Evolutionary conservation across 2,113 vertebrate genomes (phyloP).

Genomic region (Agelaius tricolor): DNA sequence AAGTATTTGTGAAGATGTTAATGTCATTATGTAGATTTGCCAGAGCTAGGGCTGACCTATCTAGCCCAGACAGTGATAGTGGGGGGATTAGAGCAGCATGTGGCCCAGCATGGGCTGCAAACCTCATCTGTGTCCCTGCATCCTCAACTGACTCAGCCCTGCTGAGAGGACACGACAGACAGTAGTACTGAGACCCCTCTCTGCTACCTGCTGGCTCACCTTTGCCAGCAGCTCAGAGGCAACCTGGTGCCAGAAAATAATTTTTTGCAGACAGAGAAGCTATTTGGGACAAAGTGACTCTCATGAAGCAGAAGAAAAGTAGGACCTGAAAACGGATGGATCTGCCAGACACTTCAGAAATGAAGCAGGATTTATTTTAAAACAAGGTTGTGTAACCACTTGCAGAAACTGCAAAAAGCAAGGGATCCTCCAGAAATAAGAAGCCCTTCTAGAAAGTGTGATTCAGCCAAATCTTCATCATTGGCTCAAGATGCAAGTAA

Average conservation of each 20-base stretch:
- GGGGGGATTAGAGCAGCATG: not conserved
- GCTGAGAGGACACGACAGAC: not conserved
- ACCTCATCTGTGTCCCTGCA: not conserved
- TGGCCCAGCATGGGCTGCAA: not conserved
- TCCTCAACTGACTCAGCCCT: not conserved
- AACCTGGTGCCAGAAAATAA: accelerated
- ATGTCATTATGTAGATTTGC: conserved; percentile 28
- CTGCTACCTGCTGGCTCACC: not conserved
- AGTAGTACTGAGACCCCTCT: not conserved
- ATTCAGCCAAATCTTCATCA: conserved; percentile 13
- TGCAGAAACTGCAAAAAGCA: conserved; percentile 13
- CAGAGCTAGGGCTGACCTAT: not conserved
- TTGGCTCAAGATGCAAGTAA: not conserved
- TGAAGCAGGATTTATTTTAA: conserved; percentile 55
- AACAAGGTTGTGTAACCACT: conserved; percentile 35
- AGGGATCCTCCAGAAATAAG: conserved; percentile 3
- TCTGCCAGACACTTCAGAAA: conserved; percentile 43
- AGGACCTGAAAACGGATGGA: not conserved
- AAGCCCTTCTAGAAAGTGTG: not conserved
- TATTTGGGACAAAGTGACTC: not conserved
- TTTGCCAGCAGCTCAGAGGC: not conserved
- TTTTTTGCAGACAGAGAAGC: not conserved
- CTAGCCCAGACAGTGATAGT: conserved; percentile 9
- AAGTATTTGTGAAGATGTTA: conserved; percentile 10
- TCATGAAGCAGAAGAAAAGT: not conserved